Evolutionary conservation across 2,888 invertebrate species (phyloP), one percentile per base, ranked within the genome.

Genomic region (Celastrina argiolus): DNA sequence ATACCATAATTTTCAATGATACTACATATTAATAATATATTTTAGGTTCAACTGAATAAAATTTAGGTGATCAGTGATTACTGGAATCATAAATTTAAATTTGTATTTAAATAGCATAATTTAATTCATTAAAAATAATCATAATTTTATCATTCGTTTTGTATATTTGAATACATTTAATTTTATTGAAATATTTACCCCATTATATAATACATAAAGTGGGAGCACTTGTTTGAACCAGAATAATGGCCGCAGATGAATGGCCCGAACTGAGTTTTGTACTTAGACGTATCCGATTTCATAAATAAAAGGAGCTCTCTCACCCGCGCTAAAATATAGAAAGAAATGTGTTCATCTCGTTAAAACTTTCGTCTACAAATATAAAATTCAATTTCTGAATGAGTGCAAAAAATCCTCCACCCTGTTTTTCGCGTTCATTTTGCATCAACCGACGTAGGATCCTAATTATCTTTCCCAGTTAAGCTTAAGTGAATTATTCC

Each of bases 401-500:
- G 90, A 87, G 88, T 85, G 79, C 82, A 86, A 89, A 89, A 87
- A 88, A 86, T 88, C 87, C 83, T 83, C 84, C 75, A 83, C 81
- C 85, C 83, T 85, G 84, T 88, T 90, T 88, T 88, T 88, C 83
- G 87, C 84, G 83, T 89, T 89, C 88, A 85, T 90, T 90, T 88
- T 89, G 88, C 90, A 89, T 88, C 87, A 87, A 86, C 87, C 84
- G 79, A 83, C 86, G 89, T 88, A 88, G 88, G 88, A 89, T 90
- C 89, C 90, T 89, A 91, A 91, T 91, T 90, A 90, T 91, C 90
- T 89, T 89, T 88, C 83, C 87, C 88, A 87, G 90, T 91, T 89
- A 89, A 91, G 88, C 88, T 89, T 89, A 89, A 89, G 88, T 90
- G 89, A 91, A 91, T 91, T 91, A 91, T 89, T 89, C 83, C 82